A percentile compares a stretch with the other conserved stretches of the same genome.
These are phyloP conservation scores for Enteromius mattozi DNA, from an alignment of 2,797 vertebrate species.

Conservation along the genomic window DNA sequence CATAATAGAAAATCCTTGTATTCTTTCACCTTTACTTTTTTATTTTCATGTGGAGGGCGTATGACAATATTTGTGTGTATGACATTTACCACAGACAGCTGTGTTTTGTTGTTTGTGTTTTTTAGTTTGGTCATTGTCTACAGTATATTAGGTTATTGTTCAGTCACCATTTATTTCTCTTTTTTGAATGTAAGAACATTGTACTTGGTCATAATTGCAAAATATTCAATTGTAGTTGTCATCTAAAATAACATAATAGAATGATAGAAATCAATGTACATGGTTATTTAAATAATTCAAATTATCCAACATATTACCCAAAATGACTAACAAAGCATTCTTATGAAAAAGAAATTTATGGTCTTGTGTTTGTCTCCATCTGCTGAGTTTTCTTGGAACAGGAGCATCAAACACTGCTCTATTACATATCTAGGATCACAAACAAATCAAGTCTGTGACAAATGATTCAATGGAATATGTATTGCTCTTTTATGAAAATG, in stretches of 20 bases:
- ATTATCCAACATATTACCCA: slow-evolving; percentile 17
- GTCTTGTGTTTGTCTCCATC: slow-evolving; percentile 42
- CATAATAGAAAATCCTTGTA: background rate
- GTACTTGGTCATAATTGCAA: slow-evolving; percentile 36
- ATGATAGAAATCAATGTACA: slow-evolving; percentile 36
- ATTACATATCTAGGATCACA: background rate
- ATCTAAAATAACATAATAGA: slow-evolving; percentile 38
- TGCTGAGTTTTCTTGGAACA: slow-evolving; percentile 31
- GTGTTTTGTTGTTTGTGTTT: background rate
- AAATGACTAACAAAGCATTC: slow-evolving; percentile 7
- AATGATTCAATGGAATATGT: slow-evolving; percentile 6
- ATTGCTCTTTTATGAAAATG: slow-evolving; percentile 1
- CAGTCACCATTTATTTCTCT: slow-evolving; percentile 8
- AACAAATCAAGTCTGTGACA: slow-evolving; percentile 15
- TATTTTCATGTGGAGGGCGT: background rate
- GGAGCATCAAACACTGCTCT: background rate
- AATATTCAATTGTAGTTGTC: slow-evolving; percentile 6
- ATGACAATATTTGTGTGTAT: background rate
- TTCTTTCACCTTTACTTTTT: background rate
- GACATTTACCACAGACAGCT: background rate
- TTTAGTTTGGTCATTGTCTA: slow-evolving; percentile 34
- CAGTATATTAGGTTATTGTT: slow-evolving; percentile 9
- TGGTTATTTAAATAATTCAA: slow-evolving; percentile 26
- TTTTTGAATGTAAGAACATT: slow-evolving; percentile 23
- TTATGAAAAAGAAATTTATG: slow-evolving; percentile 2